A percentile compares a stretch with the other conserved stretches of the same genome.
These are phyloP conservation scores for Phocides pigmalion DNA, from an alignment of 1,140 invertebrate genomes.

Conservation along the genomic window DNA sequence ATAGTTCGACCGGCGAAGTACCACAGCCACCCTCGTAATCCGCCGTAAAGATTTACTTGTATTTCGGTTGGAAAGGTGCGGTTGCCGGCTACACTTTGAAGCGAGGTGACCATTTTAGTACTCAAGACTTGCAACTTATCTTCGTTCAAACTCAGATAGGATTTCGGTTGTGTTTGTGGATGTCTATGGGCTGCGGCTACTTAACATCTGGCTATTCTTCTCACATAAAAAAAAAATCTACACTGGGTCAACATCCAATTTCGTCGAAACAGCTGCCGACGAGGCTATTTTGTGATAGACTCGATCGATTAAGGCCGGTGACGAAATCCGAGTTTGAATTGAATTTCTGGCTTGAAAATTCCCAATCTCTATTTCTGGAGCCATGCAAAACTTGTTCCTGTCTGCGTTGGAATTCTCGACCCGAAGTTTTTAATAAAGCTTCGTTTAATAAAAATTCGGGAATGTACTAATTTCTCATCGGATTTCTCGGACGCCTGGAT, in stretches of 20 bases:
- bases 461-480: no score
- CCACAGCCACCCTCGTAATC: no score
- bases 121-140: no score
- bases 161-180: no score
- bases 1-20: no score
- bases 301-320: constrained; percentile 17
- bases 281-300: constrained; percentile 21
- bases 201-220: constrained; percentile 3
- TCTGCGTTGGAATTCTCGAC: neutral
- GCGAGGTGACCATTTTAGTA: no score
- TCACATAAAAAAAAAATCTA: neutral
- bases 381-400: neutral
- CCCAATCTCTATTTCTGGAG: constrained; percentile 7
- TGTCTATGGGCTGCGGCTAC: no score
- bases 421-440: neutral
- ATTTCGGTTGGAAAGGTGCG: no score
- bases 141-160: no score
- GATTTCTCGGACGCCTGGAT: no score
- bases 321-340: constrained; percentile 20
- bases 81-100: no score
- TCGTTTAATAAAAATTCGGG: neutral
- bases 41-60: no score
- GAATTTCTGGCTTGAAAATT: constrained; percentile 16
- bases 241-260: constrained; percentile 20
- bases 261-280: constrained; percentile 15